phyloP scores from a whole-genome alignment of 2,888 invertebrate species.

The Drosophila neutralis region DNA sequence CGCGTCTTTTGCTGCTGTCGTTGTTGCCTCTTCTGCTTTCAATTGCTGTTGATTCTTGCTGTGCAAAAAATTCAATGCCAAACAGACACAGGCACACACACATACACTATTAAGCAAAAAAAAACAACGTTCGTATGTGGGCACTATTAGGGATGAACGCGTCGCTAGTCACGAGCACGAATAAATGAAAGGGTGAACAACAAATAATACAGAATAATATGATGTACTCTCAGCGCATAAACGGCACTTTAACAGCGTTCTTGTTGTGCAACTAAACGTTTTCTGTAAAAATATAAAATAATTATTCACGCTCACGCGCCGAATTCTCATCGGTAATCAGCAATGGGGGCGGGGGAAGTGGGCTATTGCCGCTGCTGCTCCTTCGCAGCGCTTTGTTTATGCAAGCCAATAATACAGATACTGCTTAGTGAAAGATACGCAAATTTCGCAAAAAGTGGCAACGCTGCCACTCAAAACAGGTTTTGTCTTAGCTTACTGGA shows the following conservation, averaged over 20 bases:
- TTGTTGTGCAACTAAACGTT: background rate
- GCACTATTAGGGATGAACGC: constrained; percentile 30
- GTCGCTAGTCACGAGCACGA: background rate
- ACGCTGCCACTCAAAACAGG: constrained; percentile 63
- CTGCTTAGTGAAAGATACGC: constrained; percentile 40
- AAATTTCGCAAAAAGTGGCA: constrained; percentile 66
- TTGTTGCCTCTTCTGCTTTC: constrained; percentile 14
- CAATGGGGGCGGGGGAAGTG: background rate
- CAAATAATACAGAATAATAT: background rate
- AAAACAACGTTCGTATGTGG: constrained; percentile 15
- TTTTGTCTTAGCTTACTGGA: constrained; percentile 49
- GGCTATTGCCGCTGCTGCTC: constrained; percentile 8
- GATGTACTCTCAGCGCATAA: background rate
- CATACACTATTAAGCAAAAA: constrained; percentile 10
- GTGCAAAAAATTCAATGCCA: constrained; percentile 69
- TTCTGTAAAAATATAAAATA: background rate
- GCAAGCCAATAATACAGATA: constrained; percentile 18
- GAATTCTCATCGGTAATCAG: constrained; percentile 11
- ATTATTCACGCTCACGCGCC: constrained; percentile 28
- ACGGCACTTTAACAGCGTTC: background rate
- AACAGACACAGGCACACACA: constrained; percentile 25
- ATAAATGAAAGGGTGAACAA: background rate
- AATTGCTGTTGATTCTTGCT: constrained; percentile 23
- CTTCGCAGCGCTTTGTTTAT: constrained; percentile 26
- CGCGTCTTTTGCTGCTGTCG: constrained; percentile 12